These are phyloP conservation scores for Mercenaria mercenaria DNA, from an alignment of 1,140 invertebrate genomes.

Conservation along the genomic window DNA sequence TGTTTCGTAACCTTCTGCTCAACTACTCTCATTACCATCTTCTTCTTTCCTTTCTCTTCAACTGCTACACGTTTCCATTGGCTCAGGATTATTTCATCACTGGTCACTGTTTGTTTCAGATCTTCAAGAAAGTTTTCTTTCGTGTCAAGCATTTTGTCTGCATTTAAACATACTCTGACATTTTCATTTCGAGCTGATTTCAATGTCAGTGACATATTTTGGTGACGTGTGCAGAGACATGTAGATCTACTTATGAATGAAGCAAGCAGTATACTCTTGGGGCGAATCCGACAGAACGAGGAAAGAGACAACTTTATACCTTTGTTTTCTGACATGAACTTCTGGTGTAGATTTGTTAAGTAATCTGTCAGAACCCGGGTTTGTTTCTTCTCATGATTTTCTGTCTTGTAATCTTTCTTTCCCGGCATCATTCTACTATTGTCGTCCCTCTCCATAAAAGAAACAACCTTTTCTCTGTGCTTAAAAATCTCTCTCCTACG, in stretches of 20 bases:
- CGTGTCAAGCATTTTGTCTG: background rate
- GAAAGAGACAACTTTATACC: background rate
- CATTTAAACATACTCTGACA: background rate
- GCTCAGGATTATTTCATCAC: background rate
- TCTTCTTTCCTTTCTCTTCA: constrained; percentile 11
- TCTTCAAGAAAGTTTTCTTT: background rate
- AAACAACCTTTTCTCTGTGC: background rate
- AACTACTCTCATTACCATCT: background rate
- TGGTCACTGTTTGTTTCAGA: background rate
- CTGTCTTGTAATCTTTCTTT: constrained; percentile 25
- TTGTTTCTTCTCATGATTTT: background rate
- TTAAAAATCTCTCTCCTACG: background rate
- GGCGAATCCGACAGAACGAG: background rate
- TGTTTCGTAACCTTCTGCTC: background rate
- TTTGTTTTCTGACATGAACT: constrained; percentile 12
- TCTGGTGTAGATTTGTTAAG: background rate
- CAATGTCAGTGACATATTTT: background rate
- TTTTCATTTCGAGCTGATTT: background rate
- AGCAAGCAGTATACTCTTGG: background rate
- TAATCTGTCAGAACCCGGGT: constrained; percentile 29
- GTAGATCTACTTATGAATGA: background rate
- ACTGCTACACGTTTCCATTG: background rate
- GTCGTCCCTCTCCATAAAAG: constrained; percentile 50
- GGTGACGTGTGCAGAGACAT: background rate
- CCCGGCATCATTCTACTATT: constrained; percentile 38